phyloP scores from a whole-genome alignment of 2,888 invertebrate species.

The Steinernema hermaphroditum region DNA sequence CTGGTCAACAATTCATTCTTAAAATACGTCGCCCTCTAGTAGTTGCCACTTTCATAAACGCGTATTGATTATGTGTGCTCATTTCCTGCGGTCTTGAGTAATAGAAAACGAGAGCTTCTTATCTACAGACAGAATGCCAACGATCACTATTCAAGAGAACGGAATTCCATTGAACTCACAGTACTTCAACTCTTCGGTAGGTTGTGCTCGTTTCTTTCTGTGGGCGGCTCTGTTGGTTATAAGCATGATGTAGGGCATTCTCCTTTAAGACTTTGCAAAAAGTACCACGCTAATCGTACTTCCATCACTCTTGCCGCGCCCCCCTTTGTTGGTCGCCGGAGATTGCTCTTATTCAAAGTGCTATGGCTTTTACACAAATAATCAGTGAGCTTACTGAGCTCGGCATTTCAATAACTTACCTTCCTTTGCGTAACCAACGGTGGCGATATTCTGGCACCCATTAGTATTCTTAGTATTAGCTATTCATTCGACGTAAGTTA shows the following conservation, averaged over 20 bases:
- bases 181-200: slow-evolving; percentile 10
- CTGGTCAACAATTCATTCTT: background rate
- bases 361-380: no score
- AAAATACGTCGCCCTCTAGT: slow-evolving; percentile 20
- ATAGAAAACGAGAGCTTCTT: background rate
- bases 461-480: no score
- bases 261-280: slow-evolving; percentile 10
- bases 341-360: background rate
- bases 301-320: background rate
- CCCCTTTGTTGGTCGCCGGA: background rate
- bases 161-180: background rate
- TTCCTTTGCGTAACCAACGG: no score
- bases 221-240: background rate
- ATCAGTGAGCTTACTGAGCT: no score
- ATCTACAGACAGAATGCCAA: background rate
- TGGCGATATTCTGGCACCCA: no score
- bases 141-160: background rate
- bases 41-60: background rate
- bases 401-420: no score
- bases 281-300: slow-evolving; percentile 21
- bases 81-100: background rate
- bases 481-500: no score
- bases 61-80: background rate
- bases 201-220: background rate
- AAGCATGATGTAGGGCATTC: background rate